phyloP scores from a whole-genome alignment of 2,888 invertebrate genomes.

The Bellardia pandia region DNA sequence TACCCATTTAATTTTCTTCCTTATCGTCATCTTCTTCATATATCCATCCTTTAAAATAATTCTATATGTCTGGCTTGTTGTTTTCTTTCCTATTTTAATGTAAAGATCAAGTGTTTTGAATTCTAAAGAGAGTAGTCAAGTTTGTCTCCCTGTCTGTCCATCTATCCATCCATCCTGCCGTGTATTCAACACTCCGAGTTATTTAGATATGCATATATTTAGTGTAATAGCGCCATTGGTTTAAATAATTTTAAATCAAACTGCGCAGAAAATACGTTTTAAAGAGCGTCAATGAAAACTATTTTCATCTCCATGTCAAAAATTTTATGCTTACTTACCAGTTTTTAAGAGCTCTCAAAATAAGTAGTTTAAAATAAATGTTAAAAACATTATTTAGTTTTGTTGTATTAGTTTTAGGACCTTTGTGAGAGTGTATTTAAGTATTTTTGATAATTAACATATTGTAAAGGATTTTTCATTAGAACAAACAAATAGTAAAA shows the following conservation, averaged over 20 bases:
- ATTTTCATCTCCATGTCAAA: too few relatives aligned
- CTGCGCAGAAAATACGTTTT: too few relatives aligned
- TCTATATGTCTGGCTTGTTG: conserved; percentile 69
- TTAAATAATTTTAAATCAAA: too few relatives aligned
- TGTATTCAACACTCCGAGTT: conserved; percentile 12
- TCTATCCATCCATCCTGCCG: neutral
- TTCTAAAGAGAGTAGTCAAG: conserved; percentile 61
- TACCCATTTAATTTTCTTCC: conserved; percentile 54
- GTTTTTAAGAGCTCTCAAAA: too few relatives aligned
- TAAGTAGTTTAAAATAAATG: too few relatives aligned
- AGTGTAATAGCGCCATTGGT: too few relatives aligned
- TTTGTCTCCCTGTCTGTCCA: conserved; percentile 41
- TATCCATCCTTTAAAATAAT: conserved; percentile 55
- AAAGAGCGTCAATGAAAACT: too few relatives aligned
- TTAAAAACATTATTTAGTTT: neutral
- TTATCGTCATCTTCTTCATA: neutral
- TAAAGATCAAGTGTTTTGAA: conserved; percentile 67
- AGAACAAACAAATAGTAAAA: neutral
- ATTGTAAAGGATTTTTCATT: conserved; percentile 2
- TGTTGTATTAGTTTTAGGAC: neutral
- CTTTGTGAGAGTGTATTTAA: neutral
- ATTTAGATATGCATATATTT: neutral
- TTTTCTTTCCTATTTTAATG: conserved; percentile 32
- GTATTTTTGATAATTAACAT: neutral
- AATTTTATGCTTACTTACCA: too few relatives aligned